Base-by-base conservation (phyloP, 2,113 vertebrate species). In the Erpornis zantholeuca region DNA sequence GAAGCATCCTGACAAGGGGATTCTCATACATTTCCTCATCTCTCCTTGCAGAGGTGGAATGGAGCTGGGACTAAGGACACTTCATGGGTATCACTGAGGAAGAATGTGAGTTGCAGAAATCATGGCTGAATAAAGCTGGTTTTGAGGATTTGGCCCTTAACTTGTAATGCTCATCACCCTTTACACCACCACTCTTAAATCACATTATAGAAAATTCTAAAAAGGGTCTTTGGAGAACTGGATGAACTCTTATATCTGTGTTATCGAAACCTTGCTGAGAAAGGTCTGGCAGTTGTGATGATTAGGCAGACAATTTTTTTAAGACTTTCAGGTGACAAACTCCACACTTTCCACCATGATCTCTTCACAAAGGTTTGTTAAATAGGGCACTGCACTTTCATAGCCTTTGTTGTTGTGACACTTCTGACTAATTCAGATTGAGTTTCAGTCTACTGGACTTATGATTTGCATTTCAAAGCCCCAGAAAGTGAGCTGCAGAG, bases 391-490 rank as follows among this genome's bases (percentile, higher is more conserved):
- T 85, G 72, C 13, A 12, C 75, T 94, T 80, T 63, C 81, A 82
- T 36, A 93, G 61, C 77, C 47, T 91, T 95, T 92, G 79, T 96
- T 97, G 47, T 92, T 92, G 83, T 95, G 93, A 78, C 82, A 71
- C 75, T 84, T 72, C 35, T 56, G 75, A 93, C 72, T 84, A 90
- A 93, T 95, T 91, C 50, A 75, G 76, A 93, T 71, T 83, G 91
- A 86, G 65, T 93, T 97, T 95, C 70, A 93, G 40, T 66, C 88
- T 91, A 75, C n/a, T 91, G 88, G 73, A 90, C 61, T 94, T 65
- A 29, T 52, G 40, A 93, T 96, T 97, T 92, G 86, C 68, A 97
- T 90, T 97, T 96, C 93, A 97, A 97, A 95, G 83, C 29, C 25
- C 33, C 81, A 63, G 77, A 64, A 78, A 82, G 45, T 44, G 82